These are phyloP conservation scores for Pogonomyrmex barbatus DNA, from an alignment of 1,140 invertebrate genomes.

Conservation along the genomic window DNA sequence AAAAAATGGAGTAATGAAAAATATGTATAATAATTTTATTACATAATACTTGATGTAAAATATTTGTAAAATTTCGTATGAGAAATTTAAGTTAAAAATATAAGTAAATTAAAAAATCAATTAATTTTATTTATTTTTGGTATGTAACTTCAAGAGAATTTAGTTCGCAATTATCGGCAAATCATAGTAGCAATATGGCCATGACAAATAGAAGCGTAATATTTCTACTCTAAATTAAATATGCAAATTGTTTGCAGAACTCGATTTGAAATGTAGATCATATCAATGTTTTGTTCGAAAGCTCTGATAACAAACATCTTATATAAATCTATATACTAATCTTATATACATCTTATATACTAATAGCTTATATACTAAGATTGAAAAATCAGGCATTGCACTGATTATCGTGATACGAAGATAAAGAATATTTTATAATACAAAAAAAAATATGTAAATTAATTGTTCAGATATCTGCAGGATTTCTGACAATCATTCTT, in stretches of 20 bases:
- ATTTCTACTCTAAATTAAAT: constrained; percentile 13
- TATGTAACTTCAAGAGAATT: not conserved
- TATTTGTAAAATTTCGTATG: not conserved
- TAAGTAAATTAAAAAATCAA: not conserved
- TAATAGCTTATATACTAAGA: not conserved
- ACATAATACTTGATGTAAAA: no score
- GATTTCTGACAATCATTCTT: not conserved
- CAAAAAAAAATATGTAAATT: not conserved
- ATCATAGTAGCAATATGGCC: not conserved
- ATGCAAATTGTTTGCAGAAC: not conserved
- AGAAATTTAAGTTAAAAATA: not conserved
- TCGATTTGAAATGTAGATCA: not conserved
- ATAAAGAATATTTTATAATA: constrained; percentile 13
- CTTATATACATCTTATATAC: not conserved
- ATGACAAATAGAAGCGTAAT: not conserved
- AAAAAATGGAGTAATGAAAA: not conserved
- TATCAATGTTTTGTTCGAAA: constrained; percentile 8
- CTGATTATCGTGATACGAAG: not conserved
- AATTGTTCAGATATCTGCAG: not conserved
- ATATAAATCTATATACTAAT: no score
- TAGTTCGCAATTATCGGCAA: not conserved
- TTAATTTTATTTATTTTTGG: not conserved
- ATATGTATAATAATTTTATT: no score
- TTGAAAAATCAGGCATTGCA: constrained; percentile 2
- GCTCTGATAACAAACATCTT: constrained; percentile 7